Percentiles rank a stretch among this genome's conserved stretches.
phyloP scores from a whole-genome alignment of 1,140 invertebrate genomes.

The Zeugodacus cucurbitae region DNA sequence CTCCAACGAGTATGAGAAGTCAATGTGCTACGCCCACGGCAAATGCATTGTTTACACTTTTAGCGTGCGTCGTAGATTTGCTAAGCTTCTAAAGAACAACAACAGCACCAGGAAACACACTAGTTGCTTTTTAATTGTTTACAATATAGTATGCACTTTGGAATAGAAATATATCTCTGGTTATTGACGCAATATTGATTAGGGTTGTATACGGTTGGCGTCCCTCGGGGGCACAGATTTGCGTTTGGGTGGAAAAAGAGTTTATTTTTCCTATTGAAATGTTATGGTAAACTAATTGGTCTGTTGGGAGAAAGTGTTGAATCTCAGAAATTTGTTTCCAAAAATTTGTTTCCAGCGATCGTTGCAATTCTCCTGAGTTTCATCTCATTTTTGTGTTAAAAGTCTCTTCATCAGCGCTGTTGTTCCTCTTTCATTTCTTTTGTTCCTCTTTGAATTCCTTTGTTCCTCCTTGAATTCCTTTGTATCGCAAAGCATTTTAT shows the following conservation, averaged over 20 bases:
- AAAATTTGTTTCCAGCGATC: too few relatives aligned
- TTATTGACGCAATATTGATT: too few relatives aligned
- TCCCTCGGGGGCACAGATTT: background rate
- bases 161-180: background rate
- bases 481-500: background rate
- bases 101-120: background rate
- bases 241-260: background rate
- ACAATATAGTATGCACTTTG: background rate
- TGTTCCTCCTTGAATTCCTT: background rate
- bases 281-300: too few relatives aligned
- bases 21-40: background rate
- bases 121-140: background rate
- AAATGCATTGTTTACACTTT: conserved; percentile 25
- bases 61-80: background rate
- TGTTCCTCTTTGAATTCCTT: background rate
- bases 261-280: background rate
- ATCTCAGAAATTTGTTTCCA: too few relatives aligned
- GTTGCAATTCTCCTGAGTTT: too few relatives aligned
- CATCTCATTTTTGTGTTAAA: too few relatives aligned
- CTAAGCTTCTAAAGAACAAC: background rate
- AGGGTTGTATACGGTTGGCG: too few relatives aligned
- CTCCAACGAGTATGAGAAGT: background rate
- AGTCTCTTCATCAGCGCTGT: too few relatives aligned
- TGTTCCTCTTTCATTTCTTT: background rate
- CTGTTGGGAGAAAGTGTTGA: too few relatives aligned